phyloP scores from a whole-genome alignment of 1,140 invertebrate species.

The Pogonomyrmex barbatus region DNA sequence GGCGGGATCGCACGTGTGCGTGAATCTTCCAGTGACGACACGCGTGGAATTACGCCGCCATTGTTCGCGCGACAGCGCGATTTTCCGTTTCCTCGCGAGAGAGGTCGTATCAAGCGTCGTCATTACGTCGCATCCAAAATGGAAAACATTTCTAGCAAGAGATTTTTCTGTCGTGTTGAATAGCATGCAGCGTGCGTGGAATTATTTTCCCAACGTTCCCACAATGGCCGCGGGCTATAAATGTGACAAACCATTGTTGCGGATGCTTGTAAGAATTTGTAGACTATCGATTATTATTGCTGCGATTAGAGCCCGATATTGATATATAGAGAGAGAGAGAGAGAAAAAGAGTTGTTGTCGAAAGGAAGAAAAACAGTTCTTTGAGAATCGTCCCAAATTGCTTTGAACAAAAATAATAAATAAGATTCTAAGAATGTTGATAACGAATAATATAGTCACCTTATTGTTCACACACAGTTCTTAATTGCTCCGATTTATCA shows the following conservation, averaged over 20 bases:
- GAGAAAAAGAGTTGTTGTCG: neutral
- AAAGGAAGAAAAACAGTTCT: neutral
- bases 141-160: constrained; percentile 43
- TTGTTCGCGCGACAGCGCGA: constrained; percentile 53
- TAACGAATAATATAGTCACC: neutral
- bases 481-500: neutral
- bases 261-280: neutral
- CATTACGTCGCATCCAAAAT: constrained; percentile 49
- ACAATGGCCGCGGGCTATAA: constrained; percentile 21
- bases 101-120: constrained; percentile 40
- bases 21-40: constrained; percentile 39
- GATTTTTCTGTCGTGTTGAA: constrained; percentile 37
- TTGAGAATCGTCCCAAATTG: neutral
- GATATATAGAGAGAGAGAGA: neutral
- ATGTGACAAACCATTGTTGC: neutral
- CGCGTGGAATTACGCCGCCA: constrained; percentile 49
- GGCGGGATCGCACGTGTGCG: constrained; percentile 1
- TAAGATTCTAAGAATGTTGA: neutral
- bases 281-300: neutral
- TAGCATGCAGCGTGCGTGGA: neutral
- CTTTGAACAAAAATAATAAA: neutral
- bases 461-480: too few species aligned
- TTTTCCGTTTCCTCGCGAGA: constrained; percentile 47
- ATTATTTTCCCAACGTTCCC: neutral
- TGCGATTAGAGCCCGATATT: neutral